These are phyloP conservation scores for Dissostichus mawsoni DNA, from an alignment of 2,113 vertebrate genomes.

Conservation along the genomic window DNA sequence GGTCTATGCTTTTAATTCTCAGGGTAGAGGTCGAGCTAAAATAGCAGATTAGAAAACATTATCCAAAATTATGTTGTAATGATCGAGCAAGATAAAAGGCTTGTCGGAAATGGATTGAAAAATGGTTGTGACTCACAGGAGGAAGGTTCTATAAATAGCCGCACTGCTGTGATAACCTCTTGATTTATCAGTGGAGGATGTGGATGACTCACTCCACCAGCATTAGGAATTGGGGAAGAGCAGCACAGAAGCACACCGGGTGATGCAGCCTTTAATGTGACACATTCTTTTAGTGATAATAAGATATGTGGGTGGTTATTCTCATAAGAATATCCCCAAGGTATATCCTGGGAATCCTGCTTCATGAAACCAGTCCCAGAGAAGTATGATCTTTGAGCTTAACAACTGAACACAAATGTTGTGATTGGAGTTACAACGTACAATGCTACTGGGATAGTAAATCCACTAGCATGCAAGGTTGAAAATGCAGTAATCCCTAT, in stretches of 20 bases:
- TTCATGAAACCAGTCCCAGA: neutral
- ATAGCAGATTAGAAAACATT: conserved; percentile 14
- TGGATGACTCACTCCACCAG: conserved; percentile 81
- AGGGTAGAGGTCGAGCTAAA: conserved; percentile 9
- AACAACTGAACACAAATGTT: neutral
- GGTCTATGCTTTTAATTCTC: neutral
- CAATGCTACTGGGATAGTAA: no score
- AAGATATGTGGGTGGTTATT: conserved; percentile 1
- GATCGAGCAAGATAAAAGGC: conserved; percentile 45
- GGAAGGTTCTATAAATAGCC: conserved; percentile 80
- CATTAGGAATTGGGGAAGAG: conserved; percentile 32
- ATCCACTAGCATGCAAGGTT: no score
- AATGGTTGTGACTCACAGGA: conserved; percentile 69
- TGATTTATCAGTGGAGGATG: conserved; percentile 80
- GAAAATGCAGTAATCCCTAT: no score
- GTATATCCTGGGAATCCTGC: neutral
- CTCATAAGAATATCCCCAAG: neutral
- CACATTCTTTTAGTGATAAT: conserved; percentile 2
- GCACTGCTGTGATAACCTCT: conserved; percentile 74
- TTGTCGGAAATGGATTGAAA: conserved; percentile 66
- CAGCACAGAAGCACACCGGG: neutral
- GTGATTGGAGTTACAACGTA: neutral
- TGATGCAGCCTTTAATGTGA: conserved; percentile 1
- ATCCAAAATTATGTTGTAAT: conserved; percentile 48
- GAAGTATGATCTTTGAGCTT: neutral